Evolutionary conservation across 2,113 vertebrate genomes (phyloP).

Genomic region (Otocyon megalotis): DNA sequence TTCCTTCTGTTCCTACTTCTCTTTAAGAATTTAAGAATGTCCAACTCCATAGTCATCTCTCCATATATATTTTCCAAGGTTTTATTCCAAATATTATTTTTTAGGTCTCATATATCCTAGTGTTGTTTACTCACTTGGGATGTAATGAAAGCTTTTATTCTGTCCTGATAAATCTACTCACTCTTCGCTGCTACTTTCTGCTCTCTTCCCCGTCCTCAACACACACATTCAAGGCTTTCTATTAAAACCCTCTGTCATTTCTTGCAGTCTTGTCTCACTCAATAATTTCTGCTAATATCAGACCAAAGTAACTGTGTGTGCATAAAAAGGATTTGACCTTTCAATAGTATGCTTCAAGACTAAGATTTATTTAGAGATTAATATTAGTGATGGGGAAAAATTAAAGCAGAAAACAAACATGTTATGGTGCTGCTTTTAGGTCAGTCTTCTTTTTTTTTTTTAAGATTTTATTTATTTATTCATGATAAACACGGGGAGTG

Average conservation of each 20-base stretch:
- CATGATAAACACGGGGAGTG: too few species aligned
- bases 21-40: not conserved
- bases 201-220: not conserved
- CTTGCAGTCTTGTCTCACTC: not conserved
- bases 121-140: not conserved
- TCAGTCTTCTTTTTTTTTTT: not conserved
- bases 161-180: not conserved
- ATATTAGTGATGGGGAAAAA: conserved; percentile 37
- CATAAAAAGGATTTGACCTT: conserved; percentile 13
- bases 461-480: too few species aligned
- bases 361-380: conserved; percentile 46
- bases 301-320: not conserved
- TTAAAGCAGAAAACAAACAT: conserved; percentile 21
- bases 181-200: not conserved
- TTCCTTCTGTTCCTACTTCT: not conserved
- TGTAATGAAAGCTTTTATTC: not conserved
- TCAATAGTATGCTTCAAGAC: not conserved
- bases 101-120: not conserved
- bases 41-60: not conserved
- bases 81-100: not conserved
- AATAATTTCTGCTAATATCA: not conserved
- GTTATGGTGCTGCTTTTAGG: not conserved
- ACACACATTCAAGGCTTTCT: not conserved
- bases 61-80: not conserved
- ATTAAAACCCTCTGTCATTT: not conserved